phyloP scores from a whole-genome alignment of 2,797 vertebrate genomes.

The Neosalanx taihuensis region DNA sequence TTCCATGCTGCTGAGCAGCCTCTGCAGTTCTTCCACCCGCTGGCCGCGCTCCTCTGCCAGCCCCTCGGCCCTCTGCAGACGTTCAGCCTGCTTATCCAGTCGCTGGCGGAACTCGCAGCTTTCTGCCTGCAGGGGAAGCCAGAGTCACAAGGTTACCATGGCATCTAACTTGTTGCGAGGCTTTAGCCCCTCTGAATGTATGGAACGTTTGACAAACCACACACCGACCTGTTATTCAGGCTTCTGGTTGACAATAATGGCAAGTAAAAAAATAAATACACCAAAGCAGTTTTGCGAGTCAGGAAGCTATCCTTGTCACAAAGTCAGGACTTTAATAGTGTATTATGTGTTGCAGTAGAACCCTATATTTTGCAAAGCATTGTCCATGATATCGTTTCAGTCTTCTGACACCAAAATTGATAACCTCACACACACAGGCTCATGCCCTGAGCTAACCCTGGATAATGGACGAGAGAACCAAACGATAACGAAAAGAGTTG shows the following conservation, averaged over 20 bases:
- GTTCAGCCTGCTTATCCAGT: constrained; percentile 62
- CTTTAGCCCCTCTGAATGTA: neutral
- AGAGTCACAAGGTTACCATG: neutral
- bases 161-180: neutral
- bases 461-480: constrained; percentile 15
- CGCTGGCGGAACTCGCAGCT: constrained; percentile 60
- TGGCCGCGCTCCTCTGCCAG: constrained; percentile 58
- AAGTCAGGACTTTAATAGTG: too few species aligned
- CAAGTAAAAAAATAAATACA: neutral
- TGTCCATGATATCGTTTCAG: neutral
- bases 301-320: too few species aligned
- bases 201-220: neutral
- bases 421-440: constrained; percentile 15
- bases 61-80: constrained; percentile 64
- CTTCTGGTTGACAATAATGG: neutral
- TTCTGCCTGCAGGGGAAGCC: constrained; percentile 53
- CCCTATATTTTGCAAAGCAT: neutral
- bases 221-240: neutral
- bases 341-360: too few species aligned
- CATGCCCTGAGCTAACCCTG: neutral
- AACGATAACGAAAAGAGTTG: neutral
- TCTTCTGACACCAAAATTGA: neutral
- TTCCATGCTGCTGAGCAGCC: constrained; percentile 76
- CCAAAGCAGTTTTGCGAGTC: too few species aligned
- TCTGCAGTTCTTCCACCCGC: constrained; percentile 77